Base-by-base conservation (phyloP, 2,888 invertebrate genomes). In the Zonitis immaculata region DNA sequence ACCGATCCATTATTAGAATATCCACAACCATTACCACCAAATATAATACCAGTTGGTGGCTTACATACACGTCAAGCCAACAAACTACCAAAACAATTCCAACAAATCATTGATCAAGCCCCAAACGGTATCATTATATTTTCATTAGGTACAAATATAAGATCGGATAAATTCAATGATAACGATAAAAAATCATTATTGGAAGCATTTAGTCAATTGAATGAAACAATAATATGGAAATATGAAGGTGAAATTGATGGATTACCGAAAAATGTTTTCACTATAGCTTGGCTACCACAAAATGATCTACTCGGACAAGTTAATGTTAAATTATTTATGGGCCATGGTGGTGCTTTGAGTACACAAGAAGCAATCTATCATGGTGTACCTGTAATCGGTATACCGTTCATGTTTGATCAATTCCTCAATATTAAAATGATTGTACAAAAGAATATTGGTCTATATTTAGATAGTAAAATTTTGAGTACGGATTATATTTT, bases 211-310 rank as follows among this genome's bases (percentile, higher is more conserved):
- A 60, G 63, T 4, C 63, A 66, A 51, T 54, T 77, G 28, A 67
- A 69, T 20, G 73, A 75, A 57, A 69, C 67, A 7, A 70, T 77
- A 5, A 49, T 78, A n/a, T 76, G 75, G 76, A 77, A 75, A 63
- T 74, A 69, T 63, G 73, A 73, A 54, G 67, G 70, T 11, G 57
- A 58, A 11, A 59, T 72, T 47, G 58, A 60, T 3, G 63, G 68
- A 48, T 42, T 72, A 18, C 73, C 77, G 11, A 47, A 49, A 28
- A 52, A 56, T 47, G 54, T 52, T 1, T 45, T 52, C 6, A 52
- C 51, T 28, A 44, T 49, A 12, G 27, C 49, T 14, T 55, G 54
- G 52, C 43, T 55, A 11, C 57, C 54, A 7, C 50, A 52, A 32
- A 58, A 55, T 44, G 58, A 52, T 35, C 35, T 35, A 9, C 35